Evolutionary conservation across 2,797 vertebrate genomes (phyloP).

Genomic region (Apogon talboti): DNA sequence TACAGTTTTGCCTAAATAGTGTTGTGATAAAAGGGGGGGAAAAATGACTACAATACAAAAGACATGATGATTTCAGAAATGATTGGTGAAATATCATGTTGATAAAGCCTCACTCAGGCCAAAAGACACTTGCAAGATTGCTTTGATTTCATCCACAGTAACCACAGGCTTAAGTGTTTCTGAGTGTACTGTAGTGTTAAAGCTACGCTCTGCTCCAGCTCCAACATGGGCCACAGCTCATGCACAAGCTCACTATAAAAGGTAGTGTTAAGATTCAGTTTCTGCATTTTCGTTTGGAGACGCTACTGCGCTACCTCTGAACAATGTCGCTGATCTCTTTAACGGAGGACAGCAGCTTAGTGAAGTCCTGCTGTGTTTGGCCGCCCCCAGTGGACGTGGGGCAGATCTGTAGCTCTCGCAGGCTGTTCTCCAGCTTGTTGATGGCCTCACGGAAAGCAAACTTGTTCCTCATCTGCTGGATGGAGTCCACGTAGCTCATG

Average conservation of each 20-base stretch:
- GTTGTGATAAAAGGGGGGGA: conserved; percentile 17
- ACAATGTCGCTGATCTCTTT: conserved; percentile 99
- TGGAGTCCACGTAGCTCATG: conserved; percentile 95
- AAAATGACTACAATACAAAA: conserved; percentile 41
- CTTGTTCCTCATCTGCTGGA: conserved; percentile 99
- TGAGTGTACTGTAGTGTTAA: conserved; percentile 39
- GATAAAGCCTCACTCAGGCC: conserved; percentile 52
- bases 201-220: conserved; percentile 33
- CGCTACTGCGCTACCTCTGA: conserved; percentile 91
- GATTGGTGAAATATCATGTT: conserved; percentile 66
- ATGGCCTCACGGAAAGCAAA: conserved; percentile 98
- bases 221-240: conserved; percentile 26
- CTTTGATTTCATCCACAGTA: conserved; percentile 60
- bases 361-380: conserved; percentile 93
- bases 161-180: conserved; percentile 68
- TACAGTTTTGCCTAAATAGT: conserved; percentile 14
- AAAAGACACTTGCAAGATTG: conserved; percentile 46
- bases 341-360: conserved; percentile 94
- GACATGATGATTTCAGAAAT: conserved; percentile 60
- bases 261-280: conserved; percentile 32
- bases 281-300: conserved; percentile 22
- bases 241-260: conserved; percentile 16
- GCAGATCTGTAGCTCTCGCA: conserved; percentile 97
- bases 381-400: conserved; percentile 88
- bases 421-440: conserved; percentile 95